These are phyloP conservation scores for Pandemis corylana DNA, from an alignment of 2,888 invertebrate species.

Conservation along the genomic window DNA sequence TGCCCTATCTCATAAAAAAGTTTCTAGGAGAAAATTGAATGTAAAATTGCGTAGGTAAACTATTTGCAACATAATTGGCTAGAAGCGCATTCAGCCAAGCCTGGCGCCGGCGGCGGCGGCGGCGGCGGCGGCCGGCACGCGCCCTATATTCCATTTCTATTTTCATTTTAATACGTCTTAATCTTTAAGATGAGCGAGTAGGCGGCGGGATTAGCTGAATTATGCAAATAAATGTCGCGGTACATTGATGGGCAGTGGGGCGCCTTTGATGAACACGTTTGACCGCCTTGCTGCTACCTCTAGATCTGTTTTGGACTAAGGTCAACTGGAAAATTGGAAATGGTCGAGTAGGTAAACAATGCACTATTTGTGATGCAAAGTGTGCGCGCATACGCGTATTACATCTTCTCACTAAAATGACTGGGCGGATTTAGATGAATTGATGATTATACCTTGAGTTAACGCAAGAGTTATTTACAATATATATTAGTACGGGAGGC, in stretches of 20 bases:
- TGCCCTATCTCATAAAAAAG: too few relatives aligned
- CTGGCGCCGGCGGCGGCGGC: neutral
- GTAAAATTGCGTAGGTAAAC: neutral
- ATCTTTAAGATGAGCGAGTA: slow-evolving; percentile 31
- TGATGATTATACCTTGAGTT: too few relatives aligned
- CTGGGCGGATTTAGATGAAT: too few relatives aligned
- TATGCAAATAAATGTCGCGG: slow-evolving; percentile 30
- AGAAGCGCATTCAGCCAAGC: neutral
- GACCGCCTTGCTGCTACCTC: neutral
- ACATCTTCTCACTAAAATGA: too few relatives aligned
- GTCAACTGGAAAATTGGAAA: too few relatives aligned
- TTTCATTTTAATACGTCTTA: slow-evolving; percentile 33
- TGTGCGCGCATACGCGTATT: too few relatives aligned
- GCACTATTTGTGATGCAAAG: too few relatives aligned
- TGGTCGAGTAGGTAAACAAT: too few relatives aligned
- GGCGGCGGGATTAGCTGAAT: slow-evolving; percentile 30
- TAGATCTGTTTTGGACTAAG: neutral
- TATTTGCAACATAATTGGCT: neutral
- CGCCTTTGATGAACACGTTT: neutral
- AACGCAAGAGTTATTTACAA: too few relatives aligned
- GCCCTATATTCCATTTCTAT: slow-evolving; percentile 39
- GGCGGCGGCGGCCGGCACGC: neutral
- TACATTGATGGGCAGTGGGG: slow-evolving; percentile 21
- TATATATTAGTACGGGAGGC: too few relatives aligned
- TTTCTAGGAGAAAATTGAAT: too few relatives aligned